phyloP scores from a whole-genome alignment of 2,113 vertebrate species.

The Protomyctophum bolini region DNA sequence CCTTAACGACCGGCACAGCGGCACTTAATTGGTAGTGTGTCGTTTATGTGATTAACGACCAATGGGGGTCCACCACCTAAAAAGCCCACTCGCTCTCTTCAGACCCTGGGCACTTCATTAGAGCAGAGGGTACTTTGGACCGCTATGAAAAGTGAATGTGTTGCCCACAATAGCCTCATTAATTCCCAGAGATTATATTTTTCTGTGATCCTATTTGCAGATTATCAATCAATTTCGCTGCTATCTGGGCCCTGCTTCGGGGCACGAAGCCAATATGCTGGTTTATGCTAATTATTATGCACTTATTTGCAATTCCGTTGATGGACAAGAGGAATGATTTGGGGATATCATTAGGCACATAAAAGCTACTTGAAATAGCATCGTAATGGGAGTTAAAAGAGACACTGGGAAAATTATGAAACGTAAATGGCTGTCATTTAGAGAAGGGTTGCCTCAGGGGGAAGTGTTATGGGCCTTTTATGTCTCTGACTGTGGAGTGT shows the following conservation, averaged over 20 bases:
- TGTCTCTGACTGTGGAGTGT: not conserved
- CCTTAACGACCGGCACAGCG: slow-evolving; percentile 47
- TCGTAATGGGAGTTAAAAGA: slow-evolving; percentile 47
- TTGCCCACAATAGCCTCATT: slow-evolving; percentile 64
- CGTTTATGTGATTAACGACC: slow-evolving; percentile 73
- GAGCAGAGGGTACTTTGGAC: slow-evolving; percentile 48
- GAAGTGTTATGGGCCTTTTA: not conserved
- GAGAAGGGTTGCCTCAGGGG: not conserved
- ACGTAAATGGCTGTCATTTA: slow-evolving; percentile 27
- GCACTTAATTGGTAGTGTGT: slow-evolving; percentile 64
- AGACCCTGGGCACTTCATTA: slow-evolving; percentile 65
- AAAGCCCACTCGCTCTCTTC: slow-evolving; percentile 47
- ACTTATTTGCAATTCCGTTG: slow-evolving; percentile 60
- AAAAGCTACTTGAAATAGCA: slow-evolving; percentile 24
- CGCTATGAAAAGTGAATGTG: slow-evolving; percentile 74
- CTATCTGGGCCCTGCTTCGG: slow-evolving; percentile 30
- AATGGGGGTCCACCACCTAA: slow-evolving; percentile 58
- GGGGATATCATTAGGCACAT: slow-evolving; percentile 18
- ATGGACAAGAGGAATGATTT: slow-evolving; percentile 54
- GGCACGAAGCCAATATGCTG: slow-evolving; percentile 55
- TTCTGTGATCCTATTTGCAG: slow-evolving; percentile 49
- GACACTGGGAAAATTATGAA: slow-evolving; percentile 32
- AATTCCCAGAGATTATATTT: slow-evolving; percentile 68
- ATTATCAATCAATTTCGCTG: slow-evolving; percentile 69
- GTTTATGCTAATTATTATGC: slow-evolving; percentile 62